A percentile compares a stretch with the other conserved stretches of the same genome.
These are phyloP conservation scores for Disparrhopalites patrizii DNA, from an alignment of 2,888 invertebrate species.

Conservation along the genomic window DNA sequence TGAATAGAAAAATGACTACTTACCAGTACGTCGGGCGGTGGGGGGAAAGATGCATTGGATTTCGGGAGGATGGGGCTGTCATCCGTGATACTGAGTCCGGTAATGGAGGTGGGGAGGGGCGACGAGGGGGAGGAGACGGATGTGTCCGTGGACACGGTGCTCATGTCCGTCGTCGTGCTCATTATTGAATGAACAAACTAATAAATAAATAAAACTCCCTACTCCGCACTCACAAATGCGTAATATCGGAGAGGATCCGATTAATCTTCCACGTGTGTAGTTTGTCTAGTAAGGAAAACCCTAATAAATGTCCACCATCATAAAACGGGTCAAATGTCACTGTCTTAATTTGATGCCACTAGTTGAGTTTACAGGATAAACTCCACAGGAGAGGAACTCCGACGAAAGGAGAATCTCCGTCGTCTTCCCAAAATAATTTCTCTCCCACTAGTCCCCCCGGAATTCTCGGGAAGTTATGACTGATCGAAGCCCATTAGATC, in stretches of 20 bases:
- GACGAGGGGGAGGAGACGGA: too few relatives aligned
- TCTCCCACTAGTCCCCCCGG: too few relatives aligned
- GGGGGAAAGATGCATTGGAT: neutral
- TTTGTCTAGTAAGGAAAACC: neutral
- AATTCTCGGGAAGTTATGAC: too few relatives aligned
- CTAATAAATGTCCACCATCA: neutral
- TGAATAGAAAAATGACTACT: neutral
- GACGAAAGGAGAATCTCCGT: too few relatives aligned
- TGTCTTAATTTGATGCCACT: neutral
- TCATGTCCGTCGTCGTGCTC: conserved; percentile 10
- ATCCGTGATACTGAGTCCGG: neutral
- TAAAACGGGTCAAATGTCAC: too few relatives aligned
- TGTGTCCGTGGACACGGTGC: conserved; percentile 15
- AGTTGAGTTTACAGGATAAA: neutral
- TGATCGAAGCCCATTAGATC: too few relatives aligned
- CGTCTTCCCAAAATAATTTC: too few relatives aligned
- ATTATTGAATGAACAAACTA: neutral
- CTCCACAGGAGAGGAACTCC: neutral
- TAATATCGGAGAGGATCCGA: too few relatives aligned
- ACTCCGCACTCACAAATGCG: neutral
- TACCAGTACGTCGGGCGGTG: conserved; percentile 6
- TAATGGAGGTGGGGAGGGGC: neutral
- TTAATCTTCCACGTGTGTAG: neutral
- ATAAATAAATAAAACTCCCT: neutral
- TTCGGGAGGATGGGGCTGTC: neutral